A percentile compares a stretch with the other conserved stretches of the same genome.
These are phyloP conservation scores for Notocelia uddmanniana DNA, from an alignment of 2,888 invertebrate species.

Conservation along the genomic window DNA sequence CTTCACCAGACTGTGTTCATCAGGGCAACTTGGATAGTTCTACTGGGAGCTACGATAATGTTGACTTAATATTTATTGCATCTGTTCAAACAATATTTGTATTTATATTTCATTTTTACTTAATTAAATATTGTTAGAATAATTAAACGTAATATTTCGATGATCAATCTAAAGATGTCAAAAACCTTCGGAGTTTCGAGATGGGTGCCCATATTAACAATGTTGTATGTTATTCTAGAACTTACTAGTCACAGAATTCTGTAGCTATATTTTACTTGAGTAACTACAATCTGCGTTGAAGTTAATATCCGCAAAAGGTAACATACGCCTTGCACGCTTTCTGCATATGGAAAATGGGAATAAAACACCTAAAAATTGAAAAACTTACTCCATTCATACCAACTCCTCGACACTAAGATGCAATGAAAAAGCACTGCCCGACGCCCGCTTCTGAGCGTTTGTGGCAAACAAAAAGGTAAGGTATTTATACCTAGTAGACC, in stretches of 20 bases:
- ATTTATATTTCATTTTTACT: no score
- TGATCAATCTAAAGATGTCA: no score
- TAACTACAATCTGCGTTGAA: neutral
- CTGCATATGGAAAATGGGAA: neutral
- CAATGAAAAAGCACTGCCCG: conserved; percentile 31
- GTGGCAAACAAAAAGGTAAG: conserved; percentile 27
- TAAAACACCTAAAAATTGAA: conserved; percentile 19
- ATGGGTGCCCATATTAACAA: no score
- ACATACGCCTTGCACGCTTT: neutral
- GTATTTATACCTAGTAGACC: no score
- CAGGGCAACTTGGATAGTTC: neutral
- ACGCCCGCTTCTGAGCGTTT: no score
- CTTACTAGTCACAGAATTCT: no score
- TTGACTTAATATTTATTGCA: no score
- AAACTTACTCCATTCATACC: conserved; percentile 16
- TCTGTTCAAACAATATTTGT: no score
- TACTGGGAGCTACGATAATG: neutral
- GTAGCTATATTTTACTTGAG: neutral
- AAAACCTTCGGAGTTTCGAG: no score
- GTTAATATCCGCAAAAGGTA: neutral
- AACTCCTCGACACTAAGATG: conserved; percentile 22
- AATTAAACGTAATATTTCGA: no score
- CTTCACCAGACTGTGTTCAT: neutral
- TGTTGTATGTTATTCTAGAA: no score
- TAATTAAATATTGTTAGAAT: no score